Percentiles rank a stretch among this genome's conserved stretches.
Conservation (phyloP, 2,888 invertebrate species). For the Acanthococcus lagerstroemiae region DNA sequence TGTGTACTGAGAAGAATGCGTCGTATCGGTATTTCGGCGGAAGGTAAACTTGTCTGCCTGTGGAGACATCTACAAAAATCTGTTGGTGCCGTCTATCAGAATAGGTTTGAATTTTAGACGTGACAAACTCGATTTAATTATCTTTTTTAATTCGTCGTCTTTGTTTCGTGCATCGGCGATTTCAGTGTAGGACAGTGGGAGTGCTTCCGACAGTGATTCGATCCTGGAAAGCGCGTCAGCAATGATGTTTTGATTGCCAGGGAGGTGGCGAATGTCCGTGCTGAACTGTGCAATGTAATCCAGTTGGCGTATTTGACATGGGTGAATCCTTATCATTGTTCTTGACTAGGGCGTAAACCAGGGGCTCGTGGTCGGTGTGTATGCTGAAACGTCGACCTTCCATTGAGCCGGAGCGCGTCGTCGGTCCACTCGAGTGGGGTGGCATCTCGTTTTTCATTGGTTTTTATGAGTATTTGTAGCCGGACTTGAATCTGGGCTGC, state of each 20-base stretch:
- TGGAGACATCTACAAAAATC: too few species aligned
- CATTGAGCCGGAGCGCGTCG: too few species aligned
- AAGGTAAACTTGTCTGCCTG: neutral
- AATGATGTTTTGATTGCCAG: conserved; percentile 26
- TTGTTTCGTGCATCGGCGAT: neutral
- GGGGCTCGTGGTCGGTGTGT: conserved; percentile 33
- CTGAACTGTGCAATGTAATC: conserved; percentile 29
- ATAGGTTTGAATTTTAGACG: too few species aligned
- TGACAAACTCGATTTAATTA: too few species aligned
- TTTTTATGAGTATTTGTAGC: too few species aligned
- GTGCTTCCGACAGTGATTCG: neutral
- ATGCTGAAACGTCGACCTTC: conserved; percentile 33
- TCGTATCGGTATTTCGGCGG: neutral
- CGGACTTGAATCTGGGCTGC: too few species aligned
- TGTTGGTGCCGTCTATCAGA: too few species aligned
- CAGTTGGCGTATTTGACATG: conserved; percentile 23
- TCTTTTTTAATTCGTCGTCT: neutral
- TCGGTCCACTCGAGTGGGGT: too few species aligned
- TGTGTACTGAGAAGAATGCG: conserved; percentile 34
- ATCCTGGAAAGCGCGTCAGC: conserved; percentile 32
- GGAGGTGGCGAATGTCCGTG: conserved; percentile 26
- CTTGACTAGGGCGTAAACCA: conserved; percentile 29
- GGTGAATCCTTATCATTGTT: conserved; percentile 19
- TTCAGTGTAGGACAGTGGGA: neutral
- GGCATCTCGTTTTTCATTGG: too few species aligned